A percentile compares a stretch with the other conserved stretches of the same genome.
phyloP scores from a whole-genome alignment of 2,888 invertebrate genomes.

The Metopia argyrocephala region DNA sequence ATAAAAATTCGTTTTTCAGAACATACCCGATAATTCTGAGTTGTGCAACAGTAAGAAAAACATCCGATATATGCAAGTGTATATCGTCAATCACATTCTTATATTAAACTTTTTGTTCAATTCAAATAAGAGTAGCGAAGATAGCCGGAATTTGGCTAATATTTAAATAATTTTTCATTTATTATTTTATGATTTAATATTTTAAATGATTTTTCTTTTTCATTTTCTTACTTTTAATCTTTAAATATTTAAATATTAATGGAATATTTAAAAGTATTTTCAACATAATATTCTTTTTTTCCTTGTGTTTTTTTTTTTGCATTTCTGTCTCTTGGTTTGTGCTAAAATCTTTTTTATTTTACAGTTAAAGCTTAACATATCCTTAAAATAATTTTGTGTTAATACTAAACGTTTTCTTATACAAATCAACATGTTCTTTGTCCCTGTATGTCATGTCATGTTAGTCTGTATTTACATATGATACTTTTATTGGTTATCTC shows the following conservation, averaged over 20 bases:
- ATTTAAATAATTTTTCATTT: too few relatives aligned
- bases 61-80: too few relatives aligned
- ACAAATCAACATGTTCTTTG: constrained; percentile 49
- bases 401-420: constrained; percentile 46
- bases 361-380: constrained; percentile 34
- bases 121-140: too few relatives aligned
- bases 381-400: constrained; percentile 30
- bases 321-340: neutral
- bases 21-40: too few relatives aligned
- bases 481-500: neutral
- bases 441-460: constrained; percentile 5
- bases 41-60: too few relatives aligned
- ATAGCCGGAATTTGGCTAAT: too few relatives aligned
- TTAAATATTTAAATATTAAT: constrained; percentile 41
- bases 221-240: constrained; percentile 6
- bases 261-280: constrained; percentile 19
- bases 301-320: neutral
- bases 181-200: too few relatives aligned
- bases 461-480: neutral
- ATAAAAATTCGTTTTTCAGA: too few relatives aligned
- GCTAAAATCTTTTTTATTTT: constrained; percentile 1
- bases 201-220: neutral
- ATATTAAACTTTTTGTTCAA: too few relatives aligned
- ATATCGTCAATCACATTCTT: too few relatives aligned
- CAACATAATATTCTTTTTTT: constrained; percentile 1